A percentile compares a stretch with the other conserved stretches of the same genome.
Evolutionary conservation across 2,797 vertebrate species (phyloP).

Genomic region (Thalassophryne amazonica): DNA sequence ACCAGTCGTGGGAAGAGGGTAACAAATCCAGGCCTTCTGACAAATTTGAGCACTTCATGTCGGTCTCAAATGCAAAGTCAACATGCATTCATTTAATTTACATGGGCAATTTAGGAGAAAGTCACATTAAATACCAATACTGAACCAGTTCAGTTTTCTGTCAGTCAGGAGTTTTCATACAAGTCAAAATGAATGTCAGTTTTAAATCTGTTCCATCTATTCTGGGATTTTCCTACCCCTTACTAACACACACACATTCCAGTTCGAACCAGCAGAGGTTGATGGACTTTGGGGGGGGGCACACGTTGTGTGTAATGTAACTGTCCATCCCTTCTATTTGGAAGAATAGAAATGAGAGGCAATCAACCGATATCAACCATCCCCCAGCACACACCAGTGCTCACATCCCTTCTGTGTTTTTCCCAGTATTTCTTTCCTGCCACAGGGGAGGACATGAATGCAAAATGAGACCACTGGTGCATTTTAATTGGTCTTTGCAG

Average conservation of each 20-base stretch:
- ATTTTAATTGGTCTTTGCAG: constrained; percentile 33
- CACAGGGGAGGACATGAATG: not conserved
- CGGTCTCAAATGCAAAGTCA: no score
- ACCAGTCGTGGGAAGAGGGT: no score
- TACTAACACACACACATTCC: not conserved
- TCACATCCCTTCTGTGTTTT: not conserved
- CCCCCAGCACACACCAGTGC: not conserved
- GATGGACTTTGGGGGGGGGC: constrained; percentile 7
- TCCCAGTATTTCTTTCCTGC: constrained; percentile 7
- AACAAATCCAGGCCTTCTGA: no score
- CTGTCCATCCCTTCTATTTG: constrained; percentile 29
- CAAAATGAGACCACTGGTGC: constrained; percentile 42
- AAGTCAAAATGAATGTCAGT: no score
- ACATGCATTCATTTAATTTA: no score
- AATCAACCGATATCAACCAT: constrained; percentile 12
- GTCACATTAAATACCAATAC: no score
- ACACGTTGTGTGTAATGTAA: constrained; percentile 54
- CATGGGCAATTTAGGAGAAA: no score
- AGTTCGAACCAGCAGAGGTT: not conserved
- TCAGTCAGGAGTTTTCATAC: no score
- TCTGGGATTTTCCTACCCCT: no score
- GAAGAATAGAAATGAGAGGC: constrained; percentile 23
- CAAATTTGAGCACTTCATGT: no score
- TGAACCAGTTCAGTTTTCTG: no score
- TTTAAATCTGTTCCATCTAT: no score